Evolutionary conservation across 2,797 vertebrate genomes (phyloP).

Genomic region (Enteromius radiatus): DNA sequence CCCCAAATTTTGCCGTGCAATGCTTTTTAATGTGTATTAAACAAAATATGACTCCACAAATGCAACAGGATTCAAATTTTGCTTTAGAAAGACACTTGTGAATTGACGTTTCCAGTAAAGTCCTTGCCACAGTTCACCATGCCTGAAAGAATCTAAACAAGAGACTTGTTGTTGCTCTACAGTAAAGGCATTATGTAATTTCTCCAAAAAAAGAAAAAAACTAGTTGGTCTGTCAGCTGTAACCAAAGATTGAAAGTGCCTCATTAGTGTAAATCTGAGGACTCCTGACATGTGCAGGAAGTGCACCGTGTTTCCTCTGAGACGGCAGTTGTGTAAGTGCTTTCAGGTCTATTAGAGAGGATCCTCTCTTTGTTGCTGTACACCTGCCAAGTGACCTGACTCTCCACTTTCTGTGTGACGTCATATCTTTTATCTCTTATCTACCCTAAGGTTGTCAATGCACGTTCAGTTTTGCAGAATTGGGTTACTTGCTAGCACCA

Average conservation of each 20-base stretch:
- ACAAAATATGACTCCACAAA: not conserved
- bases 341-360: slow-evolving; percentile 13
- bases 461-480: not conserved
- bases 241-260: slow-evolving; percentile 18
- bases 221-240: slow-evolving; percentile 11
- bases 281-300: slow-evolving; percentile 17
- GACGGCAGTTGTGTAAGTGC: not conserved
- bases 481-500: slow-evolving; percentile 7
- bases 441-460: slow-evolving; percentile 20
- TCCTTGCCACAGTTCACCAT: not conserved
- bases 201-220: not conserved
- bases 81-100: not conserved
- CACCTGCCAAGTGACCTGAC: slow-evolving; percentile 46
- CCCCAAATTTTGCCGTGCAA: not conserved
- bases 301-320: not conserved
- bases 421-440: slow-evolving; percentile 46
- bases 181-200: slow-evolving; percentile 11
- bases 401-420: slow-evolving; percentile 14
- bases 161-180: slow-evolving; percentile 11
- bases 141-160: slow-evolving; percentile 9
- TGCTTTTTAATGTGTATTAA: not conserved
- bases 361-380: slow-evolving; percentile 37
- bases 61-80: not conserved
- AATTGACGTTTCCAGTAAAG: not conserved
- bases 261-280: not conserved